Conservation (phyloP, 2,888 invertebrate species). For the Acrocera orbiculus region DNA sequence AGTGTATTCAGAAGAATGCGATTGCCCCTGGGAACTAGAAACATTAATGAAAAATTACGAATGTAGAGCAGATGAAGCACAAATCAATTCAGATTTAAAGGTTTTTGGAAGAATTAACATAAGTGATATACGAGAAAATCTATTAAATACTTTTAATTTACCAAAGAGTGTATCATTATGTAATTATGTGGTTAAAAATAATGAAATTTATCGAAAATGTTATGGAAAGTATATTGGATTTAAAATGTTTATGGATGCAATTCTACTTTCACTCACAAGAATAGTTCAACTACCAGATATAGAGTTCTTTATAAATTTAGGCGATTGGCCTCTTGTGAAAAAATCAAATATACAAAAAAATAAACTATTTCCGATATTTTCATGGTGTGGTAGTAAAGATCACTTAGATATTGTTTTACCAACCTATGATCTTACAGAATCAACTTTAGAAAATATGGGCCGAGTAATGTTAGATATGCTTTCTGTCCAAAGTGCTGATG, state of each 20-base stretch:
- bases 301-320: slow-evolving; percentile 82
- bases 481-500: slow-evolving; percentile 65
- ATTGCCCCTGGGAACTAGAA: slow-evolving; percentile 53
- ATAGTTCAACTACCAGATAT: slow-evolving; percentile 70
- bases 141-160: slow-evolving; percentile 52
- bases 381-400: slow-evolving; percentile 87
- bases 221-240: slow-evolving; percentile 92
- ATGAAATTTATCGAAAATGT: slow-evolving; percentile 69
- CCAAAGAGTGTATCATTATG: slow-evolving; percentile 74
- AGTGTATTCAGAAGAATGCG: slow-evolving; percentile 65
- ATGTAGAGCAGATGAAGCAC: slow-evolving; percentile 43
- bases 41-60: slow-evolving; percentile 39
- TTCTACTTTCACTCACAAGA: slow-evolving; percentile 61
- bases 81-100: slow-evolving; percentile 54
- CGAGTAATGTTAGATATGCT: slow-evolving; percentile 78
- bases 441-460: slow-evolving; percentile 84
- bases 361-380: slow-evolving; percentile 63
- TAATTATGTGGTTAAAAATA: slow-evolving; percentile 71
- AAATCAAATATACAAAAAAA: slow-evolving; percentile 29
- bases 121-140: slow-evolving; percentile 41
- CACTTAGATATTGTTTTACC: slow-evolving; percentile 82
- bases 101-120: slow-evolving; percentile 55
- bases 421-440: slow-evolving; percentile 87
- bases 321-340: slow-evolving; percentile 82
- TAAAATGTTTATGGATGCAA: slow-evolving; percentile 85